Conservation (phyloP, 2,888 invertebrate species). For the Erebia ligea region DNA sequence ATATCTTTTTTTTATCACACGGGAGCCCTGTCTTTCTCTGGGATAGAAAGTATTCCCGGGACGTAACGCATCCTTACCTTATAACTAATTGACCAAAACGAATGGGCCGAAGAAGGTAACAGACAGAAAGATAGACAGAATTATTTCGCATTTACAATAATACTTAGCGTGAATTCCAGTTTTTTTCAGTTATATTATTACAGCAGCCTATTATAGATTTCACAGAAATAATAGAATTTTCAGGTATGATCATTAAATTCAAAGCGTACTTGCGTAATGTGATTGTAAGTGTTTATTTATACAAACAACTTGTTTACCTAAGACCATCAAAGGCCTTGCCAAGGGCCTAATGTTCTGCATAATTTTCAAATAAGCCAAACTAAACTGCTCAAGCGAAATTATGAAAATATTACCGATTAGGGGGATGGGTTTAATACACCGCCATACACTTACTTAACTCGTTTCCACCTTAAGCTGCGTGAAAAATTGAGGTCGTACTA, state of each 20-base stretch:
- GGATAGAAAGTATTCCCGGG: too few species aligned
- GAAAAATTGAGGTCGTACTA: too few species aligned
- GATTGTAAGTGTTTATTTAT: conserved; percentile 17
- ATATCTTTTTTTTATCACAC: too few species aligned
- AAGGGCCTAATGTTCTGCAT: conserved; percentile 18
- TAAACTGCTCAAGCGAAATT: background rate
- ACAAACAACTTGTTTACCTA: conserved; percentile 23
- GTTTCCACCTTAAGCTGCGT: too few species aligned
- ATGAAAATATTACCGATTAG: background rate
- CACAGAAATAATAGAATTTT: background rate
- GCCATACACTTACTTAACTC: too few species aligned
- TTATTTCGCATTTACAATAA: too few species aligned
- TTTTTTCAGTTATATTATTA: background rate
- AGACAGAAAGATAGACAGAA: too few species aligned
- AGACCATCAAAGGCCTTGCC: conserved; percentile 9
- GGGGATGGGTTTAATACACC: background rate
- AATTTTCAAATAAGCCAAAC: conserved; percentile 16
- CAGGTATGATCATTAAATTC: background rate
- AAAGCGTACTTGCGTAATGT: conserved; percentile 5
- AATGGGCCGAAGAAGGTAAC: too few species aligned
- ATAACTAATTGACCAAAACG: too few species aligned
- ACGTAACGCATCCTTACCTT: too few species aligned
- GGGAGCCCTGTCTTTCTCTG: too few species aligned
- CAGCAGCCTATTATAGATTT: background rate
- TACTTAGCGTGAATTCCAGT: too few species aligned